Evolutionary conservation across 2,797 vertebrate species (phyloP), one percentile per base, ranked within the genome.

Genomic region (Sphenopsis melanotis): DNA sequence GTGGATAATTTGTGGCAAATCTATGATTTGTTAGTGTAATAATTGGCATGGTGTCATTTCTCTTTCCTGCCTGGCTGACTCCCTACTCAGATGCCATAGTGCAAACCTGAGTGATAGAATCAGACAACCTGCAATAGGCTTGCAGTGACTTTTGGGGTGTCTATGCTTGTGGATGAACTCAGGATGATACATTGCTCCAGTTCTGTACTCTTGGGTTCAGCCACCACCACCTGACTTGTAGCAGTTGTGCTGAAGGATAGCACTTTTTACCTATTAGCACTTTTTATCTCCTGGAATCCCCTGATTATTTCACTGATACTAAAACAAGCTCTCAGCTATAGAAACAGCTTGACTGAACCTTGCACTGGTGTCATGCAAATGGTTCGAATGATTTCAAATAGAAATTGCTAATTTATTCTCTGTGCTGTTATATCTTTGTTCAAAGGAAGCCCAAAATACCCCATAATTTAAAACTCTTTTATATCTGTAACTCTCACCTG

Each of bases 321-420:
- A 83, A 87, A 94, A 89, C 53, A 34, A 1, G 6, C 41, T 79
- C 36, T 95, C 66, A 65, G 36, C 55, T 91, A 27, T 4, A 46
- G 77, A 70, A 84, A 59, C 49, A 55, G 81, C 85, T 86, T 74
- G 64, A 57, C 68, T 90, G 89, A 96, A 84, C 91, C 77, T 82
- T 93, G 56, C 56, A 39, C 60, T 74, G 87, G 64, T 52, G 15
- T 89, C 89, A 76, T 82, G 89, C 83, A 96, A 93, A 93, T 90
- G 60, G 27, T 89, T 96, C 64, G 14, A 93, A 53, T 96, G 94
- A 91, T 94, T 94, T 94, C 77, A 90, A 89, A 79, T 56, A 95
- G 88, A 70, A 92, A 68, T 88, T 63, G 37, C 53, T 93, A 84
- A 90, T 92, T 72, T 76, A 90, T 92, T 95, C 94, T 42, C 55